Conservation (phyloP, 2,113 vertebrate species). For the Anthoscopus minutus region DNA sequence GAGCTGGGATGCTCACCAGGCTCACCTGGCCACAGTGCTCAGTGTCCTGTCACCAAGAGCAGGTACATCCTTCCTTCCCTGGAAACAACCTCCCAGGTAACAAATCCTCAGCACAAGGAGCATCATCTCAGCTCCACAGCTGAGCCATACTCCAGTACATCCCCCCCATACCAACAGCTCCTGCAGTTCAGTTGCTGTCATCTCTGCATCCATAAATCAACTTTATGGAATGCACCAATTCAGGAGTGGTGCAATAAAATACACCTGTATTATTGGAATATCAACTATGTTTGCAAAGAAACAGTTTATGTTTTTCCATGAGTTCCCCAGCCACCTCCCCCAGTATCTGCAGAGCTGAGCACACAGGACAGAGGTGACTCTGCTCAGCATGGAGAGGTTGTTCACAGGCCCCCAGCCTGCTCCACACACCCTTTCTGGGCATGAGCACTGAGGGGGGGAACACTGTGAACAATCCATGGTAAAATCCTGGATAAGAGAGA, state of each 20-base stretch:
- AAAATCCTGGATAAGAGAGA: background rate
- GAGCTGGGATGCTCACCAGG: background rate
- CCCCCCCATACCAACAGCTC: background rate
- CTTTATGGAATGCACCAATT: background rate
- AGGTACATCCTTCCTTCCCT: background rate
- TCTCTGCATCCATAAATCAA: background rate
- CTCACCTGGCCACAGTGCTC: accelerated
- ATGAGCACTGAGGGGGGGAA: background rate
- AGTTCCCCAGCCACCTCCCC: background rate
- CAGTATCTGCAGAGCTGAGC: background rate
- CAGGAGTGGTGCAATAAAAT: background rate
- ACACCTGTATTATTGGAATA: background rate
- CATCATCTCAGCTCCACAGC: background rate
- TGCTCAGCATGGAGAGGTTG: background rate
- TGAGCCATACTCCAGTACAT: background rate
- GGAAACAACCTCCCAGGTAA: background rate
- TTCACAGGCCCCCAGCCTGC: background rate
- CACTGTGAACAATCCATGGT: background rate
- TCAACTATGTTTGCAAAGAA: background rate
- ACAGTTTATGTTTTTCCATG: background rate
- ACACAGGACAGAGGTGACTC: background rate
- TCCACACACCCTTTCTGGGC: background rate
- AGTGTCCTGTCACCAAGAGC: accelerated
- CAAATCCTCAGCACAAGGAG: accelerated
- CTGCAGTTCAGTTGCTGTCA: background rate